Base-by-base conservation (phyloP, 2,113 vertebrate genomes). In the Thinocorus orbignyianus region DNA sequence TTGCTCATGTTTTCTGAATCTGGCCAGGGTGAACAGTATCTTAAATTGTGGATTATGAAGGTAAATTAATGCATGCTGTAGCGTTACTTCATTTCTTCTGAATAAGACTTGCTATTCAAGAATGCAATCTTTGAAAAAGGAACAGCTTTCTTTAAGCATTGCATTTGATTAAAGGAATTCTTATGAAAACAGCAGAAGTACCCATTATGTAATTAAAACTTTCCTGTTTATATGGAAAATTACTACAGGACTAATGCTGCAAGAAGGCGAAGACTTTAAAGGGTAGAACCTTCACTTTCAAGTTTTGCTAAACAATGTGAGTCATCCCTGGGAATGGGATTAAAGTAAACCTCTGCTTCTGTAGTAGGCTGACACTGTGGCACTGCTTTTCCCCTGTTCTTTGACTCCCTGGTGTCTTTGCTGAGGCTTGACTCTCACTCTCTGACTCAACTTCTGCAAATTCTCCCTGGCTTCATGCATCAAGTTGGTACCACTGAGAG, bases 151-250 rank as follows among this genome's bases (percentile, higher is more conserved):
- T 78, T 64, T 49, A 39, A 81, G 52, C 26, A 37, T 55, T 94
- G 72, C 64, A n/a, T 93, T n/a, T 46, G 52, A 72, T 89, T 68
- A 79, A 94, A 95, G 68, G 90, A 88, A 90, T 94, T 35, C 58
- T 89, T 91, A n/a, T 65, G 28, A 52, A 92, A 95, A 41, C 54
- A 95, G 44, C 17, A 82, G 71, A 64, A 60, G 24, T 48, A 35
- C 15, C 35, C 83, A 71, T 92, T 95, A 81, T 95, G 81, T 84
- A 89, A 92, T 96, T 94, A 96, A 94, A 96, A 58, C 77, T 89
- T 93, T 92, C 77, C 49, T 94, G 91, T 96, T 96, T 85, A 89
- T 33, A 17, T 82, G 91, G 93, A 96, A 93, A 96, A 93, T 72
- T 48, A 58, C 86, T 85, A 41, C 39, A 88, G 93, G n/a, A 13